Evolutionary conservation across 2,113 vertebrate genomes (phyloP).

Genomic region (Varanus komodoensis): DNA sequence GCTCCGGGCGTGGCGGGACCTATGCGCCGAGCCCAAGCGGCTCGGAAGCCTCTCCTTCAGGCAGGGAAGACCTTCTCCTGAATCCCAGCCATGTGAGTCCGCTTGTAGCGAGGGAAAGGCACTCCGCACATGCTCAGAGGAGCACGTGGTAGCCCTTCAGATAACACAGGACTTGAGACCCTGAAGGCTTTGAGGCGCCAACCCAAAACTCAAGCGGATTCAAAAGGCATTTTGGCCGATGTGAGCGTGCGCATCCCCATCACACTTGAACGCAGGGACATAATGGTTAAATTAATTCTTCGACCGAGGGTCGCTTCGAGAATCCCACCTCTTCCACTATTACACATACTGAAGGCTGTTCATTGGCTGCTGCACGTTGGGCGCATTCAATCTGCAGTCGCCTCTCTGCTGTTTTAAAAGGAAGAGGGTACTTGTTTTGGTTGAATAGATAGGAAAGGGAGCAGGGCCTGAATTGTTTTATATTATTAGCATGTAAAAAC

Average conservation of each 20-base stretch:
- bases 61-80: too few species aligned
- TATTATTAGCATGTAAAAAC: neutral
- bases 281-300: neutral
- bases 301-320: neutral
- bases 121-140: slow-evolving; percentile 16
- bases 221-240: neutral
- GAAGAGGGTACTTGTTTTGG: neutral
- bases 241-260: neutral
- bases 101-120: neutral
- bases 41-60: neutral
- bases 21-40: too few species aligned
- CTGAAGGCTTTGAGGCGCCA: neutral
- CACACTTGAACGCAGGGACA: neutral
- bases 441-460: neutral
- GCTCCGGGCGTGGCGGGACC: neutral
- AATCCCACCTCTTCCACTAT: neutral
- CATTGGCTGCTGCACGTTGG: neutral
- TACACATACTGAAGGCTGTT: neutral
- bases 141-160: neutral
- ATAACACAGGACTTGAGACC: neutral
- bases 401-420: neutral
- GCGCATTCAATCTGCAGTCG: neutral
- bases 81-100: neutral
- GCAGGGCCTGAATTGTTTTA: neutral
- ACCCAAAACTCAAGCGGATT: neutral